Percentiles rank a stretch among this genome's conserved stretches.
Evolutionary conservation across 2,113 vertebrate species (phyloP).

Genomic region (Tamias sibiricus): DNA sequence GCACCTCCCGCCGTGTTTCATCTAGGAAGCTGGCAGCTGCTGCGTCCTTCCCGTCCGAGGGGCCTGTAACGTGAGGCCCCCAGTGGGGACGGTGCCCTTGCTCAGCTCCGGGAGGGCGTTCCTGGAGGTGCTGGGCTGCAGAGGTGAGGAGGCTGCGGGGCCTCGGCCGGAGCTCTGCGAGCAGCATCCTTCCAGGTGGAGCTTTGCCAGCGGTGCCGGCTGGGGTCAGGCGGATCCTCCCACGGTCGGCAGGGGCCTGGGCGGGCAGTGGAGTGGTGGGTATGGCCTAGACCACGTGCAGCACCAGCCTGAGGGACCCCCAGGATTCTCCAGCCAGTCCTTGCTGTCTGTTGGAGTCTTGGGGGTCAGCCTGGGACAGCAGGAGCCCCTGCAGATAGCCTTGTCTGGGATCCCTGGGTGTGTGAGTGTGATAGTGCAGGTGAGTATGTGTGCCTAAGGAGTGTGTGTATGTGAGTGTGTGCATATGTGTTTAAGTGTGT

Average conservation of each 20-base stretch:
- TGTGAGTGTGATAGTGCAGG: neutral
- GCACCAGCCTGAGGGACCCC: neutral
- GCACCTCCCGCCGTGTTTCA: conserved; percentile 82
- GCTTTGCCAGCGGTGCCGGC: neutral
- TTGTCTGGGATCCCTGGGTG: neutral
- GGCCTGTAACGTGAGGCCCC: conserved; percentile 82
- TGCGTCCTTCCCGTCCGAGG: conserved; percentile 76
- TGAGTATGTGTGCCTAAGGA: fast-evolving
- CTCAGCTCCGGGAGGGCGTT: conserved; percentile 69
- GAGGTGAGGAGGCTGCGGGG: conserved; percentile 60
- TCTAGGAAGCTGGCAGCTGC: conserved; percentile 83
- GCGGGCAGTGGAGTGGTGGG: neutral
- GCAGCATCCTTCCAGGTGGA: neutral
- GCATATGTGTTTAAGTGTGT: neutral
- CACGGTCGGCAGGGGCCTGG: neutral
- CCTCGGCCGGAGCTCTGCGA: too few species aligned
- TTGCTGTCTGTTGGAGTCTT: neutral
- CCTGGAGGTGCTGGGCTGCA: conserved; percentile 47
- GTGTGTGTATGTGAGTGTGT: neutral
- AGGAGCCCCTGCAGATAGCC: neutral
- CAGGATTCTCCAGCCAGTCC: neutral
- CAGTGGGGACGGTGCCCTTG: conserved; percentile 40
- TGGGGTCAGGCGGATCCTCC: neutral
- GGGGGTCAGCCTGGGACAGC: neutral
- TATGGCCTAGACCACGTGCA: neutral